Conservation (phyloP, 1,140 invertebrate species). For the Camponotus floridanus region DNA sequence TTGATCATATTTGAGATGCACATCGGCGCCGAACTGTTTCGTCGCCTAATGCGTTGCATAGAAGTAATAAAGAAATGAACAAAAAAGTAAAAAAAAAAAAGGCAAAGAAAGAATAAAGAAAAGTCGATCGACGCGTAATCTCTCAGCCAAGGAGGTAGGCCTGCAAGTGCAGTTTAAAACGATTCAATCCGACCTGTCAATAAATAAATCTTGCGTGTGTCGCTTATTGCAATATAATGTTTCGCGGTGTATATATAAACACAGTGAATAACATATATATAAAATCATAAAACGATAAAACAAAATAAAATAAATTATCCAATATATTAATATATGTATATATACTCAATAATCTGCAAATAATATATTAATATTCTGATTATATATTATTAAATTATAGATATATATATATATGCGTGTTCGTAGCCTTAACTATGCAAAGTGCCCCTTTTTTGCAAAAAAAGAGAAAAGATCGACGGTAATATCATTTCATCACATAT, state of each 20-base stretch:
- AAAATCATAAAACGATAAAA: constrained; percentile 87
- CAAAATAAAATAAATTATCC: constrained; percentile 86
- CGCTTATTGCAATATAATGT: constrained; percentile 65
- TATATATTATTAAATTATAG: constrained; percentile 69
- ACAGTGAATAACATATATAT: constrained; percentile 86
- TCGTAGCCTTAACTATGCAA: constrained; percentile 83
- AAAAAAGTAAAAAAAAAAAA: constrained; percentile 30
- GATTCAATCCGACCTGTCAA: constrained; percentile 60
- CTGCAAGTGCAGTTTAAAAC: constrained; percentile 68
- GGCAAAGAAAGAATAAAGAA: constrained; percentile 55
- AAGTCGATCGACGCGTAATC: constrained; percentile 53
- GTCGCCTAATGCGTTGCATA: background rate
- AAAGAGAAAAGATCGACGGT: constrained; percentile 78
- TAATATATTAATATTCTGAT: constrained; percentile 86
- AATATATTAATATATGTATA: constrained; percentile 85
- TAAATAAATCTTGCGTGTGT: constrained; percentile 70
- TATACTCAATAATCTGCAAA: constrained; percentile 82
- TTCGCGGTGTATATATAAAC: constrained; percentile 78
- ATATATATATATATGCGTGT: constrained; percentile 74
- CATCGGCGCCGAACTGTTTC: background rate
- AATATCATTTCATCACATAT: constrained; percentile 82
- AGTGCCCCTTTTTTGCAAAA: constrained; percentile 78
- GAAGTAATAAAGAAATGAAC: background rate
- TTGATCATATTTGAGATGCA: background rate
- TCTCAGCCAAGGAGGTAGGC: constrained; percentile 65